Evolutionary conservation across 2,797 vertebrate species (phyloP), one percentile per base, ranked within the genome.

Genomic region (Poecilia velifera): DNA sequence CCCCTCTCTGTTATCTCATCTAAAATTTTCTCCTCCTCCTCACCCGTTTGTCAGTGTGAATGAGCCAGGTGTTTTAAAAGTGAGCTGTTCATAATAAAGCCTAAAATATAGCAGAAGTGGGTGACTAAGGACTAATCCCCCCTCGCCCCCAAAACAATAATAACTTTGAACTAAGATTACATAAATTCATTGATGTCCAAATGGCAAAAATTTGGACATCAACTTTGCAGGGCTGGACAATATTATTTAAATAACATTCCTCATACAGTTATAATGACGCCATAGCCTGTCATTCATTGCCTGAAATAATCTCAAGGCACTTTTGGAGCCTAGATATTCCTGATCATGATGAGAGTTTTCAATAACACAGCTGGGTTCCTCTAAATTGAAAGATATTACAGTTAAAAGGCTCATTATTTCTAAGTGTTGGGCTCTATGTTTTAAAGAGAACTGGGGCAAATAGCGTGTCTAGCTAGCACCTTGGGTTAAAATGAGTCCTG

Each of bases 1-100:
- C 87, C 83, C 79, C 74, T 87, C 74, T 87, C 82, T 83, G 86
- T 91, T 84, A 90, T 84, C 86, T 89, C 88, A 88, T 90, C 85
- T 87, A 81, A 87, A 90, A 89, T 59, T 85, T 77, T 78, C 81
- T 80, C 87, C 89, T 88, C 89, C 88, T 82, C 78, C 55, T 88
- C 64, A 62, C 14, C 51, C 49, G 25, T 36, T 72, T 49, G 73
- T 43, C 79, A n/a, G 4, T 14, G 22, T 41, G 53, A 80, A 83
- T 74, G 71, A 76, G 53, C 64, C 72, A 84, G 76, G 76, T 82
- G 78, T 76, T 83, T 87, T 85, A 55, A 79, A 86, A 73, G 28
- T 6, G n/a, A 51, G 76, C 78, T 46, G 51, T 82, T 41, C 47
- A 68, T 43, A 36, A 47, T 47, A 64, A 39, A 16, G 64, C 46